Base-by-base conservation (phyloP, 2,888 invertebrate species). In the Phortica okadai region DNA sequence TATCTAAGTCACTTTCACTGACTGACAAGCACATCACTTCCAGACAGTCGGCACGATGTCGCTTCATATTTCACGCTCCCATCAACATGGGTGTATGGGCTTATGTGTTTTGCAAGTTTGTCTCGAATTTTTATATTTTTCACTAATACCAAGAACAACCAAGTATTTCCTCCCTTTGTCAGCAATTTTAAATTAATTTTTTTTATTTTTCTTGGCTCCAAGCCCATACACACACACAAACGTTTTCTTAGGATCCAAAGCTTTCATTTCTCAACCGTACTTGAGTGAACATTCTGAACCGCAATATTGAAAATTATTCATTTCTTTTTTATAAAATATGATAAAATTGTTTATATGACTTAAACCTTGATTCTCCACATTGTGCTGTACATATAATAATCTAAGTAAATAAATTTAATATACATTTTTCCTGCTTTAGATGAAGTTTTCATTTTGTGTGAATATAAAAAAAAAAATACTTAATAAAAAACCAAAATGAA, bases 151-250 rank as follows among this genome's bases (percentile, higher is more conserved):
- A 64, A 2, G 11, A 8, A 64, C n/a, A 58, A 16, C 77, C 41
- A 33, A 54, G 33, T 33, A 72, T 74, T 67, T 76, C 74, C 80
- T 79, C 10, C 75, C 81, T 84, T 82, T 84, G 85, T 83, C 82
- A 85, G 85, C 84, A 82, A 69, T 82, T 83, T 84, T 84, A 83
- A 84, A 85, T 85, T 84, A 84, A 85, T 83, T 82, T 82, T 82
- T 76, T 83, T 81, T 81, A 81, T 78, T 78, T 80, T 76, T 75
- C 58, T 76, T 21, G 21, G 44, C 77, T 72, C 58, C 75, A 58
- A 6, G 54, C 2, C 33, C 33, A 1, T 33, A 33, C 33, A 33
- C 33, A 33, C 33, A 33, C 33, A 33, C 33, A 33, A 33, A 33
- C 33, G 33, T 33, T 33, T 33, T 33, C 33, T 33, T 33, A 33